A percentile compares a stretch with the other conserved stretches of the same genome.
phyloP scores from a whole-genome alignment of 2,113 vertebrate genomes.

The Loxodonta africana region DNA sequence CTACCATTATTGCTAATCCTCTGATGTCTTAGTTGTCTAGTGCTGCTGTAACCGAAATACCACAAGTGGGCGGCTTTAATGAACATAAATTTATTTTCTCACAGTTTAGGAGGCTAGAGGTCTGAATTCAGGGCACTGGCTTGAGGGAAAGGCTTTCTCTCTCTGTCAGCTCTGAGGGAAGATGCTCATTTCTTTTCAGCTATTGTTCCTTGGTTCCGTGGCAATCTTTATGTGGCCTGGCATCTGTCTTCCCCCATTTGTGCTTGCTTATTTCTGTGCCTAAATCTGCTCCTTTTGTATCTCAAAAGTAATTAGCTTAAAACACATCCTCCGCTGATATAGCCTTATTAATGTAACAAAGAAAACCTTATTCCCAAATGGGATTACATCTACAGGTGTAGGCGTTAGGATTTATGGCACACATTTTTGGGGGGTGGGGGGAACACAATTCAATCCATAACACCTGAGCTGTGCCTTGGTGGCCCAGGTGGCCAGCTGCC shows the following conservation, averaged over 20 bases:
- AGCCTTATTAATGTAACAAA: neutral
- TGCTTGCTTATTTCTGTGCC: neutral
- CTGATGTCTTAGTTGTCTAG: neutral
- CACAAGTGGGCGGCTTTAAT: neutral
- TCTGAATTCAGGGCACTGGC: neutral
- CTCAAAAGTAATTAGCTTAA: neutral
- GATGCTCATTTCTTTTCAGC: neutral
- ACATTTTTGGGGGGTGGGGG: neutral
- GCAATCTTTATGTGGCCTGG: neutral
- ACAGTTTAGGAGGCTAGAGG: neutral
- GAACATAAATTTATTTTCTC: neutral
- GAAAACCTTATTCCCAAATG: neutral
- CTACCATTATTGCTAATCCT: conserved; percentile 31
- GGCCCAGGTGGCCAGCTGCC: conserved; percentile 64
- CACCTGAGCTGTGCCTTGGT: conserved; percentile 39
- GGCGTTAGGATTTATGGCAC: neutral
- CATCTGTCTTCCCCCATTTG: neutral
- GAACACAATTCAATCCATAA: neutral
- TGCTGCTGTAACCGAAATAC: neutral
- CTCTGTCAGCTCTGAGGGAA: neutral
- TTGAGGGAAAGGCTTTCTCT: neutral
- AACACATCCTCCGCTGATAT: neutral
- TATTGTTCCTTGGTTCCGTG: neutral
- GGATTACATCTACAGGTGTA: neutral
- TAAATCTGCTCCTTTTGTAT: neutral